Evolutionary conservation across 1,140 invertebrate genomes (phyloP).

Genomic region (Calliopsis andreniformis): DNA sequence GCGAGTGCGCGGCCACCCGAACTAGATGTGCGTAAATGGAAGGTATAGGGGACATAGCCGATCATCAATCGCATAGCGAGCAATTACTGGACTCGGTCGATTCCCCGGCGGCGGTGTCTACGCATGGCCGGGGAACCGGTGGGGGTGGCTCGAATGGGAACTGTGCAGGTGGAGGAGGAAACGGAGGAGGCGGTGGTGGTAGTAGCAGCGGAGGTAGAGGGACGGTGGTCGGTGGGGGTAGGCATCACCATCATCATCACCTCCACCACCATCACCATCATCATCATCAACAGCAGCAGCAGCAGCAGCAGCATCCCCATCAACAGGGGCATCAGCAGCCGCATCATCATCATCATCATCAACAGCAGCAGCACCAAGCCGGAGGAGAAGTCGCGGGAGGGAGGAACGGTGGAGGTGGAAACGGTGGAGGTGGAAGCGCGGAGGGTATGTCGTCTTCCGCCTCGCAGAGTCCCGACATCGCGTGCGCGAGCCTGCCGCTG

Average conservation of each 20-base stretch:
- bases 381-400: conserved; percentile 54
- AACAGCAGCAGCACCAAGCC: conserved; percentile 66
- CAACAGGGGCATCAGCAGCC: conserved; percentile 62
- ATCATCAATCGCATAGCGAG: conserved; percentile 84
- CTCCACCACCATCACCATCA: conserved; percentile 59
- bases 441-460: conserved; percentile 81
- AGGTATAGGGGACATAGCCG: conserved; percentile 85
- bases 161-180: conserved; percentile 70
- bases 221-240: conserved; percentile 63
- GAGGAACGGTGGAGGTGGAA: conserved; percentile 64
- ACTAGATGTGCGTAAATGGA: conserved; percentile 83
- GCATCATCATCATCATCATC: conserved; percentile 62
- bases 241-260: conserved; percentile 65
- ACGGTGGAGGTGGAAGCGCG: conserved; percentile 72
- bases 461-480: conserved; percentile 81
- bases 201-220: conserved; percentile 77
- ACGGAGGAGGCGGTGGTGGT: conserved; percentile 61
- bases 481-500: conserved; percentile 80
- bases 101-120: conserved; percentile 80
- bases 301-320: conserved; percentile 69
- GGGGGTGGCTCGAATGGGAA: conserved; percentile 81
- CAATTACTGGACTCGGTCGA: conserved; percentile 83
- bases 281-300: conserved; percentile 69
- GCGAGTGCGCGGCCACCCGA: conserved; percentile 67
- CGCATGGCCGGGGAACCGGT: conserved; percentile 82